Percentiles rank a stretch among this genome's conserved stretches.
Conservation (phyloP, 1,140 invertebrate species). For the Diprion similis region DNA sequence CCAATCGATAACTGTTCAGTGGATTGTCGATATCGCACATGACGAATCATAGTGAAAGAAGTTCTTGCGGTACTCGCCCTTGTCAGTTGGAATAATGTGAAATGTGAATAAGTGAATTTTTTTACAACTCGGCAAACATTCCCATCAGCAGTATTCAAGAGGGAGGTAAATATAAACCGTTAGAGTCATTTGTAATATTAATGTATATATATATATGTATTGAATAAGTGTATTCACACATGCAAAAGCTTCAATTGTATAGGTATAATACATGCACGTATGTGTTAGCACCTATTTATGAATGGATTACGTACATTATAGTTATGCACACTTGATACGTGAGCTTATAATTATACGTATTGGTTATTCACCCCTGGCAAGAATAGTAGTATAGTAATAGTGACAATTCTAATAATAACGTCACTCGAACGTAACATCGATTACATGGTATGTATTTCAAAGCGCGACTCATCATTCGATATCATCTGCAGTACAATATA, state of each 20-base stretch:
- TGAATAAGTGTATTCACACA: neutral
- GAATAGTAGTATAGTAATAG: too few relatives aligned
- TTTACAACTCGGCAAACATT: neutral
- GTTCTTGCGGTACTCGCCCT: neutral
- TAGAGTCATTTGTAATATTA: neutral
- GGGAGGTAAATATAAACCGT: slow-evolving; percentile 1
- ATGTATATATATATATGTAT: neutral
- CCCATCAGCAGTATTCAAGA: neutral
- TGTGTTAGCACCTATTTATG: neutral
- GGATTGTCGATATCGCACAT: neutral
- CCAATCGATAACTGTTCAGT: neutral
- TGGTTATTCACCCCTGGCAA: too few relatives aligned
- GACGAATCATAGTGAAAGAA: too few relatives aligned
- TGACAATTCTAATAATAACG: too few relatives aligned
- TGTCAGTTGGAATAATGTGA: neutral
- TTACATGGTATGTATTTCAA: too few relatives aligned
- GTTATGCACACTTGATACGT: too few relatives aligned
- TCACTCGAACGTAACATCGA: too few relatives aligned
- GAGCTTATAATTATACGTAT: too few relatives aligned
- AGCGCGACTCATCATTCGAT: too few relatives aligned
- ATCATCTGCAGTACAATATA: neutral
- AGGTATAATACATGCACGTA: neutral
- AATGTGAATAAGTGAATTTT: too few relatives aligned
- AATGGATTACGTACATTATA: neutral
- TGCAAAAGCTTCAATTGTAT: neutral